Evolutionary conservation across 2,113 vertebrate genomes (phyloP).

Genomic region (Todiramphus saurophagus): DNA sequence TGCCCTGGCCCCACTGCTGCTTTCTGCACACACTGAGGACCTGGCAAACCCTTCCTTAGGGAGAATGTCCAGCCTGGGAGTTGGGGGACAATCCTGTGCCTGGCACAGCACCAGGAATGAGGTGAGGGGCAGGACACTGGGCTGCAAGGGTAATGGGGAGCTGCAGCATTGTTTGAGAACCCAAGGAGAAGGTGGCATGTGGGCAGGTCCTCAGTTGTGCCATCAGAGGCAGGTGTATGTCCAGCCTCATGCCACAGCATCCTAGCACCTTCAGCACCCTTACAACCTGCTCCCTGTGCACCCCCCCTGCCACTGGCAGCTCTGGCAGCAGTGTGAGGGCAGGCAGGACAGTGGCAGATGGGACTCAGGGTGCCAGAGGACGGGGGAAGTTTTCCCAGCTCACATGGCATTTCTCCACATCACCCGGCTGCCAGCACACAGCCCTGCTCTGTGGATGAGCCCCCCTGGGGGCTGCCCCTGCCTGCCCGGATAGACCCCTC

Average conservation of each 20-base stretch:
- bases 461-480: neutral
- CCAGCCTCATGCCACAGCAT: neutral
- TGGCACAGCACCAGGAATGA: neutral
- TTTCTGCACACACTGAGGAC: neutral
- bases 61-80: neutral
- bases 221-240: fast-evolving
- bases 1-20: neutral
- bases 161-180: neutral
- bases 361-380: neutral
- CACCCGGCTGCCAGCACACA: neutral
- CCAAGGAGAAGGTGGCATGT: neutral
- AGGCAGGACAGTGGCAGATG: neutral
- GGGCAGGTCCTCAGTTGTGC: neutral
- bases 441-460: fast-evolving
- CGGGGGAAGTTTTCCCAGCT: neutral
- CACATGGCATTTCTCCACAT: fast-evolving
- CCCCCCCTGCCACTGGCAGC: fast-evolving
- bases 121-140: neutral
- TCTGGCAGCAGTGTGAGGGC: neutral
- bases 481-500: fast-evolving
- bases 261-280: neutral
- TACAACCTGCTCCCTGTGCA: fast-evolving
- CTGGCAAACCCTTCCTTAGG: neutral
- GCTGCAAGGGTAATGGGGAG: neutral
- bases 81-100: neutral